phyloP scores from a whole-genome alignment of 2,888 invertebrate species.

The Theretra japonica region DNA sequence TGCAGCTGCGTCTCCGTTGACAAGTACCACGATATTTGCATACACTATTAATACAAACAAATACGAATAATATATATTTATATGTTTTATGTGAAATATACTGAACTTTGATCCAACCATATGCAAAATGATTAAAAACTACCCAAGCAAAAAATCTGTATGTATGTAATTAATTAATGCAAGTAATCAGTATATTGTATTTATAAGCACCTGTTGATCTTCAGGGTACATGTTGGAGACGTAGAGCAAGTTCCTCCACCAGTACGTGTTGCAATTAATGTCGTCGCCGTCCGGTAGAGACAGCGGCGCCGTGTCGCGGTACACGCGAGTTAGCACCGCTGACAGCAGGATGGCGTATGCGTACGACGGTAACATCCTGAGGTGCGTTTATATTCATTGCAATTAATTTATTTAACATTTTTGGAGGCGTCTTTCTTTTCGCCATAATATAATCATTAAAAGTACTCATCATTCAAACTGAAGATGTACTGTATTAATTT shows the following conservation, averaged over 20 bases:
- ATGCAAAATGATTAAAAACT: too few species aligned
- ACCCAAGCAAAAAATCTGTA: too few species aligned
- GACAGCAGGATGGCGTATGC: conserved; percentile 82
- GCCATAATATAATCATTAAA: too few species aligned
- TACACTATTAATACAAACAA: conserved; percentile 83
- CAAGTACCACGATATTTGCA: conserved; percentile 92
- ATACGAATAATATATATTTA: background rate
- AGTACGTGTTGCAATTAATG: conserved; percentile 82
- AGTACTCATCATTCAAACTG: too few species aligned
- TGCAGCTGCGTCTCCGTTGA: conserved; percentile 91
- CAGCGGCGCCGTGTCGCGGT: conserved; percentile 59
- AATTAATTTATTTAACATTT: too few species aligned
- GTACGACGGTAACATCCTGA: conserved; percentile 86
- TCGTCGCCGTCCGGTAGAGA: conserved; percentile 84
- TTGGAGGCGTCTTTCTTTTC: too few species aligned
- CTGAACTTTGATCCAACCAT: too few species aligned
- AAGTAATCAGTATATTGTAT: too few species aligned
- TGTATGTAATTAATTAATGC: too few species aligned
- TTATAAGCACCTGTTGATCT: conserved; percentile 80
- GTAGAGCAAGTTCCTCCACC: conserved; percentile 88
- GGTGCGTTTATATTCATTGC: too few species aligned
- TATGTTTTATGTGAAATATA: background rate
- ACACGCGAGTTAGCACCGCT: conserved; percentile 66
- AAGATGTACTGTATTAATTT: too few species aligned
- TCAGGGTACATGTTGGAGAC: conserved; percentile 85